Evolutionary conservation across 1,140 invertebrate genomes (phyloP).

Genomic region (Zaprionus taronus): DNA sequence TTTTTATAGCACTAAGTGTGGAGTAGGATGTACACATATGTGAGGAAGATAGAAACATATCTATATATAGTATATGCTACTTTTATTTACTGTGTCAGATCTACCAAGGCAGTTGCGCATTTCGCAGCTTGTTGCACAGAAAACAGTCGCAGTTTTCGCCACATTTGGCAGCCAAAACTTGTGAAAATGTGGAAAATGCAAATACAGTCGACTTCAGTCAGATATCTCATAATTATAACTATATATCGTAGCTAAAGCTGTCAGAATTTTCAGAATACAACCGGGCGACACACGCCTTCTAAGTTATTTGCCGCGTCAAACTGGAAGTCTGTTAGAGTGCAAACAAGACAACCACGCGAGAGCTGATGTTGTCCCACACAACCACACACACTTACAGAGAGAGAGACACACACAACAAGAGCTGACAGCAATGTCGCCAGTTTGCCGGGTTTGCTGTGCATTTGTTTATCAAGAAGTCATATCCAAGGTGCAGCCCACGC

Average conservation of each 20-base stretch:
- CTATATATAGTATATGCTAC: background rate
- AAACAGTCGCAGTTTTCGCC: background rate
- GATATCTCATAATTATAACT: background rate
- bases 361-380: slow-evolving; percentile 57
- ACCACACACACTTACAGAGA: slow-evolving; percentile 13
- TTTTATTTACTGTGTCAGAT: background rate
- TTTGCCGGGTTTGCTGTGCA: slow-evolving; percentile 38
- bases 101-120: background rate
- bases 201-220: background rate
- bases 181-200: background rate
- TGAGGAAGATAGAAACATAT: background rate
- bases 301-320: slow-evolving; percentile 58
- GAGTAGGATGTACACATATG: background rate
- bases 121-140: background rate
- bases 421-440: slow-evolving; percentile 69
- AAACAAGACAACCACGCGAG: slow-evolving; percentile 71
- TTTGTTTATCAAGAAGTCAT: slow-evolving; percentile 53
- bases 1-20: background rate
- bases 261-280: slow-evolving; percentile 23
- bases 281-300: slow-evolving; percentile 38
- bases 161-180: slow-evolving; percentile 1
- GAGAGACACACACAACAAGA: background rate
- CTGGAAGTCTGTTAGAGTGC: slow-evolving; percentile 70
- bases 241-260: background rate
- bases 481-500: slow-evolving; percentile 51